phyloP scores from a whole-genome alignment of 2,113 vertebrate genomes.

The Trachemys scripta region DNA sequence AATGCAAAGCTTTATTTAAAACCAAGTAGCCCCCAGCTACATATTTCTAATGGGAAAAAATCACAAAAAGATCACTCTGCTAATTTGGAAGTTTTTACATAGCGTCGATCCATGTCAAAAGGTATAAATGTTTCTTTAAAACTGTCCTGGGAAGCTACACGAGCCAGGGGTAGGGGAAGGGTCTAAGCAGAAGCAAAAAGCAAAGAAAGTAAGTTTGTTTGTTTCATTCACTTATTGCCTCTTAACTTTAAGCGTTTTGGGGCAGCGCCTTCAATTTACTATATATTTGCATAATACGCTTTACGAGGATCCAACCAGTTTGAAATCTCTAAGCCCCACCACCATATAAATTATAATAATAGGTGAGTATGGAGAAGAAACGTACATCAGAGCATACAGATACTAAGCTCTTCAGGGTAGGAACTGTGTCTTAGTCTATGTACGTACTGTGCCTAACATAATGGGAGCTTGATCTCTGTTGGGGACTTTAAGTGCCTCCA shows the following conservation, averaged over 20 bases:
- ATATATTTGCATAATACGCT: not conserved
- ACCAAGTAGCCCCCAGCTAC: not conserved
- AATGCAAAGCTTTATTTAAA: not conserved
- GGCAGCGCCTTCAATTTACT: not conserved
- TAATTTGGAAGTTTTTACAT: not conserved
- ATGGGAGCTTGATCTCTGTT: not conserved
- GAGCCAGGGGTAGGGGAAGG: not conserved
- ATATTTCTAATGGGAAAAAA: not conserved
- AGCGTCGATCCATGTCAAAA: not conserved
- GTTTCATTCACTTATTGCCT: not conserved
- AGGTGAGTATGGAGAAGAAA: not conserved
- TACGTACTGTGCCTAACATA: not conserved
- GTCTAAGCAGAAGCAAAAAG: not conserved
- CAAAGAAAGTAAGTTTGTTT: not conserved
- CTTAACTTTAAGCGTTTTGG: not conserved
- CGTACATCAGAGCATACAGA: not conserved
- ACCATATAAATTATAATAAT: not conserved
- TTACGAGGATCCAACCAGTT: not conserved
- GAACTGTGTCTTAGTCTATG: not conserved
- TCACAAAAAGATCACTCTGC: not conserved
- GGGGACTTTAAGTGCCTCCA: not conserved
- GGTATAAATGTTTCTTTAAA: not conserved
- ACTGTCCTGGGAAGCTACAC: not conserved
- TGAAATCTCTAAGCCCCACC: not conserved
- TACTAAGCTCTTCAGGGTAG: not conserved